Percentiles rank a stretch among this genome's conserved stretches.
Conservation (phyloP, 2,113 vertebrate genomes). For the Hypanus sabinus region DNA sequence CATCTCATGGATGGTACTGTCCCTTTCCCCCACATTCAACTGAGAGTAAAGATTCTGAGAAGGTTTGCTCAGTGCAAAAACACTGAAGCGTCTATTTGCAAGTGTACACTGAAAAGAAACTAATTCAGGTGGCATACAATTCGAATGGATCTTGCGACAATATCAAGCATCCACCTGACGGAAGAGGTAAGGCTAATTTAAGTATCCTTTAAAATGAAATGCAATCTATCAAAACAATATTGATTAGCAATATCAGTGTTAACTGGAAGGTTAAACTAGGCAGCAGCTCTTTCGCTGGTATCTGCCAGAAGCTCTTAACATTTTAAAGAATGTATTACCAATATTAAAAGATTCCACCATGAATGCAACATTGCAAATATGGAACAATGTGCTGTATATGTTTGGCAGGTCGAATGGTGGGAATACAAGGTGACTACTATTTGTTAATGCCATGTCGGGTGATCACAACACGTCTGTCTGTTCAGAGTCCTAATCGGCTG, state of each 20-base stretch:
- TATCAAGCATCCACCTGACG: neutral
- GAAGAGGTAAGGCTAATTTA: conserved; percentile 19
- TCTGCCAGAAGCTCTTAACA: neutral
- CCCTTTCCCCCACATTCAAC: conserved; percentile 79
- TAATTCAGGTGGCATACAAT: neutral
- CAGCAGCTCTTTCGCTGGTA: neutral
- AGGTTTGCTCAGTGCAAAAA: neutral
- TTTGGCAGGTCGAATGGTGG: neutral
- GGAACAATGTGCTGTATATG: neutral
- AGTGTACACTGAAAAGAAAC: neutral
- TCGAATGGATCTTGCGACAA: neutral
- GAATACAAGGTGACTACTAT: neutral
- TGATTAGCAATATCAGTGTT: neutral
- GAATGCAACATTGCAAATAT: neutral
- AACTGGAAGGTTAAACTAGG: neutral
- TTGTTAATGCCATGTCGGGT: neutral
- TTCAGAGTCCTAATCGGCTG: conserved; percentile 38
- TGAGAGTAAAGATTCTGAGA: conserved; percentile 41
- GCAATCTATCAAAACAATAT: neutral
- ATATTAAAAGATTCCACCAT: neutral
- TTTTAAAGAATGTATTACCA: neutral
- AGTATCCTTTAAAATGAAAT: neutral
- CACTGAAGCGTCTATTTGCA: neutral
- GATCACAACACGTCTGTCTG: neutral
- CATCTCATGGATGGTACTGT: conserved; percentile 83